Evolutionary conservation across 2,797 vertebrate genomes (phyloP).

Genomic region (Ceryle rudis): DNA sequence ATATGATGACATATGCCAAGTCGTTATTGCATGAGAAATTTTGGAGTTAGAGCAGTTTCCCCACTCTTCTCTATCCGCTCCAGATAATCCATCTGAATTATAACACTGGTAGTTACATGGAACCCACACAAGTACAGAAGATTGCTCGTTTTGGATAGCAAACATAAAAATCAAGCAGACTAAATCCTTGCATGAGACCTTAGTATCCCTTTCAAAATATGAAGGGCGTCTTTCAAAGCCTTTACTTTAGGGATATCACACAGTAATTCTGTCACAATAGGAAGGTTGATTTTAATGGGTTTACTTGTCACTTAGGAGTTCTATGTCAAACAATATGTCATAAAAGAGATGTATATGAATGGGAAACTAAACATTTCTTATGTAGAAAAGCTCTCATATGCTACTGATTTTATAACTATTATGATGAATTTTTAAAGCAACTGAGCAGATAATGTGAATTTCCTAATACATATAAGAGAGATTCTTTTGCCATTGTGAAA

Average conservation of each 20-base stretch:
- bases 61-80: background rate
- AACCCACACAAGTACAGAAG: background rate
- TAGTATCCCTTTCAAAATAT: background rate
- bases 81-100: background rate
- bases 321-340: background rate
- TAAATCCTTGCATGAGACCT: background rate
- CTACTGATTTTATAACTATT: conserved; percentile 31
- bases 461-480: background rate
- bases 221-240: background rate
- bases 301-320: background rate
- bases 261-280: background rate
- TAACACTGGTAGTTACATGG: background rate
- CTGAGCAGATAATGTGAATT: conserved; percentile 39
- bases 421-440: conserved; percentile 31
- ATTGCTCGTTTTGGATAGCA: background rate
- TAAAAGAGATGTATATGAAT: background rate
- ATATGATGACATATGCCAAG: background rate
- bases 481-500: background rate
- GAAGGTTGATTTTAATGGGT: background rate
- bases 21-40: background rate
- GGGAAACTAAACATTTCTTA: background rate
- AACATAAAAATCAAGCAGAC: background rate
- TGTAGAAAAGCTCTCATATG: background rate
- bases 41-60: background rate
- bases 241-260: background rate